These are phyloP conservation scores for Apodemia duryi DNA, from an alignment of 2,888 invertebrate species.

Conservation along the genomic window DNA sequence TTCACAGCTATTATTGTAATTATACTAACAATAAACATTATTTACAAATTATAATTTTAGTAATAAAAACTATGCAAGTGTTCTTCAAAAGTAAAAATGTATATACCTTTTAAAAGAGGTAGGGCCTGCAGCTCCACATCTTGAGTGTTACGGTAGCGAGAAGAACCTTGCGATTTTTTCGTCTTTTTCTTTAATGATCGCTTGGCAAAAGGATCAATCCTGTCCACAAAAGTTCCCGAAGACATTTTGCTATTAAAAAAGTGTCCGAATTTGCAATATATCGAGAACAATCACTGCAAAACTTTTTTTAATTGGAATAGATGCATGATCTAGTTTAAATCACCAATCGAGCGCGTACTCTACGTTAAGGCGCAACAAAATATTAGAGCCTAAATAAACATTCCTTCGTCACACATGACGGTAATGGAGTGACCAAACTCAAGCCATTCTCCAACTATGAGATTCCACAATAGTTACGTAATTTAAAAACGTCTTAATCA, in stretches of 20 bases:
- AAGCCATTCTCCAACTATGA: slow-evolving; percentile 77
- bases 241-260: slow-evolving; percentile 80
- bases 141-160: slow-evolving; percentile 98
- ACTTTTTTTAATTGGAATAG: slow-evolving; percentile 73
- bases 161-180: slow-evolving; percentile 99
- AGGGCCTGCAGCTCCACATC: slow-evolving; percentile 98
- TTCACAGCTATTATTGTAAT: neutral
- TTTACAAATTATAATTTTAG: neutral
- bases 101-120: slow-evolving; percentile 97
- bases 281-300: slow-evolving; percentile 73
- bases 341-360: slow-evolving; percentile 72
- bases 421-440: slow-evolving; percentile 78
- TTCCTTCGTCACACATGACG: slow-evolving; percentile 79
- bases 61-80: neutral
- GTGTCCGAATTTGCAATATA: slow-evolving; percentile 74
- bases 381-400: slow-evolving; percentile 78
- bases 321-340: slow-evolving; percentile 75
- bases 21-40: neutral
- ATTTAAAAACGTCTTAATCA: slow-evolving; percentile 74
- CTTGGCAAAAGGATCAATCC: slow-evolving; percentile 99
- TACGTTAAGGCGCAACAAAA: slow-evolving; percentile 71
- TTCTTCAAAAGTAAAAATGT: neutral
- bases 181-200: slow-evolving; percentile 98
- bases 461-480: slow-evolving; percentile 80
- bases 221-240: slow-evolving; percentile 97